Evolutionary conservation across 30 jellyfish, hydroid and myxozoan species (phyloP).

Genomic region (Chrysaora quinquecirrha): DNA sequence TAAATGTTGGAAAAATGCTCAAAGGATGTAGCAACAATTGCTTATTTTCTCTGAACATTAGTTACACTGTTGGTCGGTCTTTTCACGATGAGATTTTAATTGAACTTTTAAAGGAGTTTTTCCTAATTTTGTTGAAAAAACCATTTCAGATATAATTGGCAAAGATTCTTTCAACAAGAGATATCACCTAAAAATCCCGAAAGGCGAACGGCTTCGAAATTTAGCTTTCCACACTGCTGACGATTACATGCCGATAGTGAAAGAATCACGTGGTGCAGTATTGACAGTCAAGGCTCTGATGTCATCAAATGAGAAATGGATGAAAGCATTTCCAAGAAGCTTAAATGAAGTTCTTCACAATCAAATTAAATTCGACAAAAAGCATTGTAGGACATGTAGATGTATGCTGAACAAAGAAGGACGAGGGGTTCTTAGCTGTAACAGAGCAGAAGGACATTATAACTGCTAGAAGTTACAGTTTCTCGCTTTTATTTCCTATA

Average conservation of each 20-base stretch:
- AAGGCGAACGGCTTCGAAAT: constrained; percentile 74
- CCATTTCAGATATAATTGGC: constrained; percentile 86
- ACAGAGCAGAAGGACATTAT: not conserved
- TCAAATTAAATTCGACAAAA: constrained; percentile 62
- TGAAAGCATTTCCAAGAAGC: constrained; percentile 76
- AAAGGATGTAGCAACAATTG: too few species aligned
- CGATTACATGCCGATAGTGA: constrained; percentile 90
- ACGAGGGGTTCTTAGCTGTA: constrained; percentile 14
- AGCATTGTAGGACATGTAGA: constrained; percentile 70
- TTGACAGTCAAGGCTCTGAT: constrained; percentile 77
- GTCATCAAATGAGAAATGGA: constrained; percentile 74
- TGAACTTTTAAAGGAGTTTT: too few species aligned
- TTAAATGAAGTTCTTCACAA: constrained; percentile 42
- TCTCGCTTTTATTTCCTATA: too few species aligned
- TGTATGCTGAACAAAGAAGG: constrained; percentile 52
- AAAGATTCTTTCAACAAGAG: constrained; percentile 82
- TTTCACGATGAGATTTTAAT: too few species aligned
- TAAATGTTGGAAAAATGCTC: too few species aligned
- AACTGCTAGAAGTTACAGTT: not conserved
- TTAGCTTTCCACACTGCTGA: constrained; percentile 74
- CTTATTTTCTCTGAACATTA: too few species aligned
- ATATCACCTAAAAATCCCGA: constrained; percentile 84
- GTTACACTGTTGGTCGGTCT: too few species aligned
- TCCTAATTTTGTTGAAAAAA: too few species aligned
- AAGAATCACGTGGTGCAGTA: constrained; percentile 87